phyloP scores from a whole-genome alignment of 2,797 vertebrate species.

The Rhinogobio ventralis region DNA sequence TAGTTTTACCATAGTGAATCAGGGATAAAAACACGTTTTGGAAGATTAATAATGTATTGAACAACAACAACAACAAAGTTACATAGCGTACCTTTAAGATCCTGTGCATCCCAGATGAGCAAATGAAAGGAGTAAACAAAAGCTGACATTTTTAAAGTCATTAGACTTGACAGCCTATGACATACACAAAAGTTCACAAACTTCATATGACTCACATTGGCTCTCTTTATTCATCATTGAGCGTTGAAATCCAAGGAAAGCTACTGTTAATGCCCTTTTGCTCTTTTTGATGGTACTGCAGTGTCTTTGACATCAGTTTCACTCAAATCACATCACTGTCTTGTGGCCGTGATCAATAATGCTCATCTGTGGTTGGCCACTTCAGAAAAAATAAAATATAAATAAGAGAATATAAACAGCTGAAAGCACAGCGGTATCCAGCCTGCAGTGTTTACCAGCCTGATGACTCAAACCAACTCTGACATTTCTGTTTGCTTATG shows the following conservation, averaged over 20 bases:
- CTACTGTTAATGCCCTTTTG: background rate
- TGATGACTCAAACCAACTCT: constrained; percentile 30
- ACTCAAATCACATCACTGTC: constrained; percentile 29
- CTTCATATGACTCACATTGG: background rate
- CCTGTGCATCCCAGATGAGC: background rate
- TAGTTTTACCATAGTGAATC: too few species aligned
- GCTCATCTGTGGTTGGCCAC: constrained; percentile 24
- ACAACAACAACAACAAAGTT: too few species aligned
- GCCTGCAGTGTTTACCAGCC: constrained; percentile 15
- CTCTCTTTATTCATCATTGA: background rate
- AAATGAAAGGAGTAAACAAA: background rate
- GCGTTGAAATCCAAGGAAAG: background rate
- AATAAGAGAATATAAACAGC: constrained; percentile 6
- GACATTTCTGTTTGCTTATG: constrained; percentile 29
- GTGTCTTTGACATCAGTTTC: constrained; percentile 22
- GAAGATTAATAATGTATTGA: too few species aligned
- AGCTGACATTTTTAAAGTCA: background rate
- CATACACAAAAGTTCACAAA: background rate
- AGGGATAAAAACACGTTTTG: too few species aligned
- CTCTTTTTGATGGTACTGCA: background rate
- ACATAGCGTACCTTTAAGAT: background rate
- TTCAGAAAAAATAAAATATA: background rate
- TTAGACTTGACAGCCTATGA: background rate
- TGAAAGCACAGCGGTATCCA: constrained; percentile 7
- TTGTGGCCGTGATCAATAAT: constrained; percentile 16